A percentile compares a stretch with the other conserved stretches of the same genome.
Evolutionary conservation across 2,113 vertebrate species (phyloP).

Genomic region (Riparia riparia): DNA sequence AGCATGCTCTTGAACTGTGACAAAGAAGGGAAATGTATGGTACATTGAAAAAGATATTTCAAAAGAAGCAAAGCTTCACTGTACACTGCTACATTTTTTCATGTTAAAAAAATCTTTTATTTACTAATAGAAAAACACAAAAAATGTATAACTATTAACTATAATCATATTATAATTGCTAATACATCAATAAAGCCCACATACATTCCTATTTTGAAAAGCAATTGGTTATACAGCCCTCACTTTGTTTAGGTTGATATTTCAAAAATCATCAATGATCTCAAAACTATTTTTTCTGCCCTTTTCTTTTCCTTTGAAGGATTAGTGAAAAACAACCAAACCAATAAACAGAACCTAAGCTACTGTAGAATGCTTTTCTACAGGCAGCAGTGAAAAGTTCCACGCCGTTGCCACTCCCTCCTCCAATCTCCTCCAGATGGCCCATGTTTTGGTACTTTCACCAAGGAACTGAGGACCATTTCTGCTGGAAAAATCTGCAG

Average conservation of each 20-base stretch:
- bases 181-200: background rate
- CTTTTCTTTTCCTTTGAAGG: background rate
- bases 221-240: background rate
- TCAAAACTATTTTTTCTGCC: background rate
- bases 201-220: background rate
- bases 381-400: background rate
- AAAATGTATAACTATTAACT: background rate
- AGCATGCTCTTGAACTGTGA: background rate
- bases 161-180: background rate
- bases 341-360: background rate
- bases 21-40: background rate
- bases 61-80: background rate
- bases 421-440: accelerated
- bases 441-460: background rate
- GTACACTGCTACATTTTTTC: background rate
- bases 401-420: background rate
- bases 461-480: background rate
- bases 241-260: background rate
- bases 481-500: background rate
- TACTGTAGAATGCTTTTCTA: background rate
- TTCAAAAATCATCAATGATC: background rate
- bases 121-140: background rate
- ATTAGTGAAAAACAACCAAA: background rate
- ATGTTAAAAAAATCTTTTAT: background rate
- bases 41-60: background rate